phyloP scores from a whole-genome alignment of 2,888 invertebrate species.

The Sarcophaga subvicina region DNA sequence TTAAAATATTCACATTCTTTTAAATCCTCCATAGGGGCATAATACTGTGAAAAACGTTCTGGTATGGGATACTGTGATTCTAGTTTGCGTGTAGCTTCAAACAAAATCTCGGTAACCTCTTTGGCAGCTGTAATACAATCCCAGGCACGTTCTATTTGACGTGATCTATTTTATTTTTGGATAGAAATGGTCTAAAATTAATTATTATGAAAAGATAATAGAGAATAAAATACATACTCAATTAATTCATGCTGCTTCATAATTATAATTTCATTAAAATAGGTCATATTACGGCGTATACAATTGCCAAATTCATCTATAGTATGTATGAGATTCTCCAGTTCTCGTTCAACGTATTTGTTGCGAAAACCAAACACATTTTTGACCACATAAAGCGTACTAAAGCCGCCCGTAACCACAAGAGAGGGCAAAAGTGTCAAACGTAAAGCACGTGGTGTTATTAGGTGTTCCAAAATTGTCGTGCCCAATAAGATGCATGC shows the following conservation, averaged over 20 bases:
- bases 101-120: conserved; percentile 79
- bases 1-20: conserved; percentile 80
- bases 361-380: conserved; percentile 78
- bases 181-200: background rate
- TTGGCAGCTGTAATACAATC: conserved; percentile 81
- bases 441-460: conserved; percentile 76
- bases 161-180: conserved; percentile 72
- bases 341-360: conserved; percentile 77
- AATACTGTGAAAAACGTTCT: conserved; percentile 75
- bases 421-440: conserved; percentile 76
- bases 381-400: conserved; percentile 76
- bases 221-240: conserved; percentile 73
- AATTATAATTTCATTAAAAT: conserved; percentile 80
- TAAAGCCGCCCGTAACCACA: conserved; percentile 76
- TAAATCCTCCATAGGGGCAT: conserved; percentile 80
- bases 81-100: conserved; percentile 80
- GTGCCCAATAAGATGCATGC: conserved; percentile 76
- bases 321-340: conserved; percentile 78
- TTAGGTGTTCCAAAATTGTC: conserved; percentile 76
- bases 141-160: conserved; percentile 80
- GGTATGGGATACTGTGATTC: conserved; percentile 77
- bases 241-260: conserved; percentile 79
- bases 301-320: conserved; percentile 81
- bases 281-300: conserved; percentile 79
- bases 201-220: background rate